Percentiles rank a stretch among this genome's conserved stretches.
Evolutionary conservation across 2,797 vertebrate genomes (phyloP).

Genomic region (Premnoplex brunnescens): DNA sequence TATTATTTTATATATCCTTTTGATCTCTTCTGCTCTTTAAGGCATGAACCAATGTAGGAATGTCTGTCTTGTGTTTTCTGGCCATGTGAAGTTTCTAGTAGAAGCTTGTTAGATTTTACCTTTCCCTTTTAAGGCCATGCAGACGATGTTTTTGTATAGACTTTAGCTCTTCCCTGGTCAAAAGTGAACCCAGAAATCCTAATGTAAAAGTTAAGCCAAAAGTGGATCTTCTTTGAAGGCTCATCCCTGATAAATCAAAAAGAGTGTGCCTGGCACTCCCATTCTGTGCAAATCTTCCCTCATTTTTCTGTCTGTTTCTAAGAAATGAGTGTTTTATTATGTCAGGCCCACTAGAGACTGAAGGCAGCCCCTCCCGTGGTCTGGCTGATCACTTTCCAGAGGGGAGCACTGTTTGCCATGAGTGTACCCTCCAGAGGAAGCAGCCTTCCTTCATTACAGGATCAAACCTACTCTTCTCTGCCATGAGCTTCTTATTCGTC

Average conservation of each 20-base stretch:
- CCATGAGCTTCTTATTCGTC: neutral
- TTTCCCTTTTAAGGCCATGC: neutral
- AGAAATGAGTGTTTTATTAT: neutral
- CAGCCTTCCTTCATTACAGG: neutral
- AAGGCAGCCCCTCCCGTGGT: neutral
- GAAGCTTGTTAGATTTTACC: neutral
- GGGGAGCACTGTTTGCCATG: neutral
- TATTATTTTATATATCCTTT: neutral
- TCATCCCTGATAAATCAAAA: conserved; percentile 17
- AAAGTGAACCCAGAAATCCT: neutral
- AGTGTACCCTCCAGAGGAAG: neutral
- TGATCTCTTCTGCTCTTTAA: neutral
- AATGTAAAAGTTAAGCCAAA: neutral
- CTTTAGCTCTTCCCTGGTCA: neutral
- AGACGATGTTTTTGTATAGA: neutral
- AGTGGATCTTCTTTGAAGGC: neutral
- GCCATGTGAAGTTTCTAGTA: neutral
- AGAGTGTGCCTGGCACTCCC: neutral
- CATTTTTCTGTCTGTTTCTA: neutral
- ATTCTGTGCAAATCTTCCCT: neutral
- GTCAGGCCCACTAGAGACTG: neutral
- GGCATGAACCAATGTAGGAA: neutral
- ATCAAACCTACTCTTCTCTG: neutral
- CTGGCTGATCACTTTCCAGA: neutral
- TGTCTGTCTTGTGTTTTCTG: neutral